Percentiles rank a stretch among this genome's conserved stretches.
These are phyloP conservation scores for Doris montereyensis DNA, from an alignment of 2,888 invertebrate species.

Conservation along the genomic window DNA sequence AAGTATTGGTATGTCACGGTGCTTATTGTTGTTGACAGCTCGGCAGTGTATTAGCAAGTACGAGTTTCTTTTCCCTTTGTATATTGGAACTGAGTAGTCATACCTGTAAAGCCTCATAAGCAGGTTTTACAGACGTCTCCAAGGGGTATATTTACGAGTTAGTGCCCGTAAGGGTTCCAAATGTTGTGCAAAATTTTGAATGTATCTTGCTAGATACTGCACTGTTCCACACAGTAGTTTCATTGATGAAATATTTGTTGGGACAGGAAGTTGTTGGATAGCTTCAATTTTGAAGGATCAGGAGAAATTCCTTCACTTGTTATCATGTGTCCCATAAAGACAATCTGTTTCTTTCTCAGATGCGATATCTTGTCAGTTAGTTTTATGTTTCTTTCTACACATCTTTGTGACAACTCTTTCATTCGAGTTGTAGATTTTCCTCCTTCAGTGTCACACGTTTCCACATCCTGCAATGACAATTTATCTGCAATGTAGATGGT, in stretches of 20 bases:
- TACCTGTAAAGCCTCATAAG: constrained; percentile 29
- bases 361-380: too few relatives aligned
- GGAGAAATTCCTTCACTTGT: too few relatives aligned
- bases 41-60: constrained; percentile 24
- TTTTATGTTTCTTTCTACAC: too few relatives aligned
- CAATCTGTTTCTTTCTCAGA: too few relatives aligned
- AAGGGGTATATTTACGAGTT: constrained; percentile 41
- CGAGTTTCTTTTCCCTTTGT: not conserved
- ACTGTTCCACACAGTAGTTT: constrained; percentile 48
- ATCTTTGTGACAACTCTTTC: too few relatives aligned
- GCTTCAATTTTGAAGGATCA: too few relatives aligned
- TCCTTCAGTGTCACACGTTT: constrained; percentile 32
- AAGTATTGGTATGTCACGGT: not conserved
- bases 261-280: constrained; percentile 43
- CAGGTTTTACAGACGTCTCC: constrained; percentile 29
- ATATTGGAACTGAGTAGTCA: constrained; percentile 3
- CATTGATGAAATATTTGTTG: constrained; percentile 46
- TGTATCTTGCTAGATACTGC: constrained; percentile 45
- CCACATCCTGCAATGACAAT: constrained; percentile 46
- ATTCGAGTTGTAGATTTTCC: too few relatives aligned
- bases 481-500: constrained; percentile 44
- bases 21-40: too few relatives aligned
- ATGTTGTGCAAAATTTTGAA: constrained; percentile 22
- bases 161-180: constrained; percentile 37
- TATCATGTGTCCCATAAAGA: too few relatives aligned